Evolutionary conservation across 1,140 invertebrate species (phyloP), one percentile per base, ranked within the genome.

Genomic region (Achroia grisella): DNA sequence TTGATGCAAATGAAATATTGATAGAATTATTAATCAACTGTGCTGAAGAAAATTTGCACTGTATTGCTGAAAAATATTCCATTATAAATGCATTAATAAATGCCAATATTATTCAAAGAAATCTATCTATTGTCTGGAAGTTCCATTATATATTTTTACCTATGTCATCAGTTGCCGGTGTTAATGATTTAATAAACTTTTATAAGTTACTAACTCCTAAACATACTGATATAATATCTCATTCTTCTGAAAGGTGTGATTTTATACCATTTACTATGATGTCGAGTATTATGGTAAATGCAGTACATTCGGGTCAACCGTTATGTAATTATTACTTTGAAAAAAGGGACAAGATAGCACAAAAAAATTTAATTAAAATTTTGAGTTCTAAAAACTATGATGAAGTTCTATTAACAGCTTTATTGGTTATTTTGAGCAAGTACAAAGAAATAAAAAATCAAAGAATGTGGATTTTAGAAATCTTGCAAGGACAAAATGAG

Each of bases 101-200:
- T 54, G 56, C 62, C 9, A 69, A 64, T 48, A 58, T 67, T 28
- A 59, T 74, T 39, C 50, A 79, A n/a, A 79, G 73, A 47, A 79
- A 81, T 52, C 50, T 82, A 17, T 65, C 78, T 8, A 52, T 75
- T 2, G 69, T 60, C 34, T 85, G 78, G 78, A 85, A 82, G 46
- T 85, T 79, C 44, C 68, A 82, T 33, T 85, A 85, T 27, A 66
- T 85, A 58, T 82, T 70, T 62, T 57, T 85, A 46, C 75, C 78
- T n/a, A 79, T 85, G 59, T 70, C 72, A 10, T 71, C 76, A 30
- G 52, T 62, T n/a, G 63, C 52, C 27, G 56, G 63, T 17, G 51
- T 79, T 29, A 75, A 82, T 54, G 71, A 76, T 54, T 68, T 85
- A 28, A 76, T 85, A 45, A 41, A 66, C 30, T 76, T 76, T 44